Conservation (phyloP, 2,888 invertebrate species). For the Sycophila texana region DNA sequence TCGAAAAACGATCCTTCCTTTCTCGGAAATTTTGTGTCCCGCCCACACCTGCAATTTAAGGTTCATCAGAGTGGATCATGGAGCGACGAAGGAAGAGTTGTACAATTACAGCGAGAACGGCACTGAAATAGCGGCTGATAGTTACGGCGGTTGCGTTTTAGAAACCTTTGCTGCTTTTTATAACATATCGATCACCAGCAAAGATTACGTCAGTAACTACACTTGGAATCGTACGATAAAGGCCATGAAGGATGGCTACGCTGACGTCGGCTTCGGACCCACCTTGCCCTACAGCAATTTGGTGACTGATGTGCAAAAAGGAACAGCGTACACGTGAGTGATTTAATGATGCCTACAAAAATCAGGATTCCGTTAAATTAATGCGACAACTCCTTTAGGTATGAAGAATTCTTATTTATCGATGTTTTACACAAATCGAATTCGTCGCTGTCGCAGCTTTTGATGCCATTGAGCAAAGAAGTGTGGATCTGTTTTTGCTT, state of each 20-base stretch:
- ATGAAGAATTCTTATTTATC: slow-evolving; percentile 38
- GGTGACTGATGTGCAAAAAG: slow-evolving; percentile 22
- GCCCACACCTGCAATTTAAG: slow-evolving; percentile 14
- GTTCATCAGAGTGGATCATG: slow-evolving; percentile 43
- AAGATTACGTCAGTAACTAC: slow-evolving; percentile 33
- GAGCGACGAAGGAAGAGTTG: slow-evolving; percentile 31
- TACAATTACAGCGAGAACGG: slow-evolving; percentile 14
- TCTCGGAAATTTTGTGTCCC: slow-evolving; percentile 21
- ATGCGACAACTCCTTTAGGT: slow-evolving; percentile 9
- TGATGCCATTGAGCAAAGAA: slow-evolving; percentile 27
- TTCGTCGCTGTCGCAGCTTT: neutral
- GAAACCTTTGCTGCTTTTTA: slow-evolving; percentile 29
- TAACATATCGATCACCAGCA: slow-evolving; percentile 18
- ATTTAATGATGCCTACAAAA: neutral
- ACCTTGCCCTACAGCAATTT: slow-evolving; percentile 13
- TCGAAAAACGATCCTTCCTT: neutral
- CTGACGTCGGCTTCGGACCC: slow-evolving; percentile 37
- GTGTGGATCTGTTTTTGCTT: slow-evolving; percentile 21
- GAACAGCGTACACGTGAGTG: slow-evolving; percentile 27
- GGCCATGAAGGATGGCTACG: neutral
- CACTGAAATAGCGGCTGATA: slow-evolving; percentile 12
- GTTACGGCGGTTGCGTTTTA: slow-evolving; percentile 32
- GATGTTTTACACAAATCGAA: slow-evolving; percentile 17
- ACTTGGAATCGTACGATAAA: slow-evolving; percentile 23
- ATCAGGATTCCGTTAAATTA: neutral